Evolutionary conservation across 1,140 invertebrate species (phyloP), one percentile per base, ranked within the genome.

Genomic region (Anthonomus grandis): DNA sequence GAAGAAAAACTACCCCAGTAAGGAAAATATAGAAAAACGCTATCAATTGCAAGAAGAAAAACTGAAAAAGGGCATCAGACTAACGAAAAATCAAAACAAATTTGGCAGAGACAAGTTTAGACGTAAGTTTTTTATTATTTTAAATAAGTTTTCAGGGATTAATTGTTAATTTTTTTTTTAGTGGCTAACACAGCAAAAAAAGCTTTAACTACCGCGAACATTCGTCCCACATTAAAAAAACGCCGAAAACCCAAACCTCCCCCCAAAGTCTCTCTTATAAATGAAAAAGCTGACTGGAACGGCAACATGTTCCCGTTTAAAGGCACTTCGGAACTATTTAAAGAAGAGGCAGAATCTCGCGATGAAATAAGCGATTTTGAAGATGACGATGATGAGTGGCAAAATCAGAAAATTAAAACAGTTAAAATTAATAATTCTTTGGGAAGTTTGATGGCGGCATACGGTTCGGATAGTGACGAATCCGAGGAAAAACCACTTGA

Each of bases 1-100:
- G 51, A 89, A 85, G 71, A 86, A 79, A 75, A 83, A 75, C 65
- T 87, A 83, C 75, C 85, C 89, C 4, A 90, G 85, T 8, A 81
- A 80, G 60, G 73, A 74, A 27, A 93, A 89, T 72, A 76, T 90
- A n/a, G 80, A 83, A 56, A 78, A 80, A 58, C 82, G 83, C 66
- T 76, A 81, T 50, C 77, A 81, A 23, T 76, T 82, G 60, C 70
- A 78, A 31, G 76, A 81, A 44, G 88, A 90, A 68, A 85, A 82
- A 64, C 63, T 81, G 47, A 75, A 83, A 61, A 79, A 86, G 48
- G 86, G 86, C 19, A 85, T 88, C 76, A 79, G 83, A 64, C 79
- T 87, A 34, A 72, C 77, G 65, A 64, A 73, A 68, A 38, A 76
- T 65, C 75, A 77, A 31, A 65, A 66, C 15, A 64, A 73, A 54